Conservation (phyloP, 2,888 invertebrate species). For the Tanytarsus gracilentus region DNA sequence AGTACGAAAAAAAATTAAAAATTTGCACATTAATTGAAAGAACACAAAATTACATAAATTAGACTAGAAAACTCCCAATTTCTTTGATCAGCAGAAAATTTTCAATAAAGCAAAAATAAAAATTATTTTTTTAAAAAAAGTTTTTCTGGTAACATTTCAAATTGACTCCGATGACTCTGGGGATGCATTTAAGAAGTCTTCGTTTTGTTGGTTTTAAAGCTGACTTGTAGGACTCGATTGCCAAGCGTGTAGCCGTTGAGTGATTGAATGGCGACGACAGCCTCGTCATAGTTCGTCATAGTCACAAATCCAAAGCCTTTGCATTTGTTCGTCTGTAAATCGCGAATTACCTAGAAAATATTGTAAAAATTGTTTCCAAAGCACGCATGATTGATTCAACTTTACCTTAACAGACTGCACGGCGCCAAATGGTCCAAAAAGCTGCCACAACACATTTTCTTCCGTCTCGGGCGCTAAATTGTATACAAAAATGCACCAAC, state of each 20-base stretch:
- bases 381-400: neutral
- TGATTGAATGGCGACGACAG: constrained; percentile 90
- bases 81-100: neutral
- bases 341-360: constrained; percentile 62
- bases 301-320: constrained; percentile 98
- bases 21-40: neutral
- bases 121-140: neutral
- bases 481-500: constrained; percentile 80
- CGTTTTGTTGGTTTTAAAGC: constrained; percentile 91
- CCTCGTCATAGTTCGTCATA: constrained; percentile 97
- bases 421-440: constrained; percentile 96
- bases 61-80: constrained; percentile 23
- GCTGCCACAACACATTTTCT: constrained; percentile 91
- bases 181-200: constrained; percentile 45
- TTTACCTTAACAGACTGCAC: constrained; percentile 91
- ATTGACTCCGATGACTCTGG: neutral
- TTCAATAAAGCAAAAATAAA: neutral
- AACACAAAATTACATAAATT: neutral
- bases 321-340: constrained; percentile 92
- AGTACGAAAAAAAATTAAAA: constrained; percentile 5
- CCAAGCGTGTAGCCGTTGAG: constrained; percentile 93
- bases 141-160: constrained; percentile 6
- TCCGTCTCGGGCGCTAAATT: constrained; percentile 93
- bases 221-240: constrained; percentile 92
- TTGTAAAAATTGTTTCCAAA: neutral